A percentile compares a stretch with the other conserved stretches of the same genome.
phyloP scores from a whole-genome alignment of 1,140 invertebrate genomes.

The Neoseiulus cucumeris region DNA sequence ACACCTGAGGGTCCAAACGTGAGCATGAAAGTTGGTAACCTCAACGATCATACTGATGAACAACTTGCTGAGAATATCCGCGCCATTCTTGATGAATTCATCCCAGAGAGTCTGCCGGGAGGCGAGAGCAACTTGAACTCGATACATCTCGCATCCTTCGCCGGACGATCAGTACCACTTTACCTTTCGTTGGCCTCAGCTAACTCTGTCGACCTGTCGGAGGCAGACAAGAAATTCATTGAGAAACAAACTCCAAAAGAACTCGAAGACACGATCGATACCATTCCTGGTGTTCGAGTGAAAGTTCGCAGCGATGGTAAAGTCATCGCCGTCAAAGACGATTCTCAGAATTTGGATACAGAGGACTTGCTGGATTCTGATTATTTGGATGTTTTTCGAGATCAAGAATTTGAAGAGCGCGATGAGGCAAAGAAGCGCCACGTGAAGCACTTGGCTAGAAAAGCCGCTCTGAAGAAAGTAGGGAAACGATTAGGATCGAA shows the following conservation, averaged over 20 bases:
- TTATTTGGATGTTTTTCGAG: background rate
- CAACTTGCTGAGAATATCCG: background rate
- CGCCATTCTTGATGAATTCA: background rate
- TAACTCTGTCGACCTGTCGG: background rate
- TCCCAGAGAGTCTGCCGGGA: background rate
- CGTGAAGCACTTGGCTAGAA: background rate
- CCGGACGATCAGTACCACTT: background rate
- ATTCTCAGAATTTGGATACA: background rate
- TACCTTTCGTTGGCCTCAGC: background rate
- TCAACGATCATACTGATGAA: background rate
- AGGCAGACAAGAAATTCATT: background rate
- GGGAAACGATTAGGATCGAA: conserved; percentile 3
- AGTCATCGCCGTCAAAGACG: background rate
- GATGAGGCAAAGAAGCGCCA: background rate
- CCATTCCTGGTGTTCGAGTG: background rate
- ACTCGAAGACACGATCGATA: background rate
- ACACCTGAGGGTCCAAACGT: conserved; percentile 1
- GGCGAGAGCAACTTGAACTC: conserved; percentile 4
- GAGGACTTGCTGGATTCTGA: background rate
- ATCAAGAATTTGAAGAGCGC: background rate
- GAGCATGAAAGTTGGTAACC: background rate
- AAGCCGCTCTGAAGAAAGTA: background rate
- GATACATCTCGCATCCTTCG: conserved; percentile 1
- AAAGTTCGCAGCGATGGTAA: background rate
- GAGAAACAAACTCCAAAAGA: background rate